phyloP scores from a whole-genome alignment of 2,797 vertebrate species.

The Atherinosoma microstoma region DNA sequence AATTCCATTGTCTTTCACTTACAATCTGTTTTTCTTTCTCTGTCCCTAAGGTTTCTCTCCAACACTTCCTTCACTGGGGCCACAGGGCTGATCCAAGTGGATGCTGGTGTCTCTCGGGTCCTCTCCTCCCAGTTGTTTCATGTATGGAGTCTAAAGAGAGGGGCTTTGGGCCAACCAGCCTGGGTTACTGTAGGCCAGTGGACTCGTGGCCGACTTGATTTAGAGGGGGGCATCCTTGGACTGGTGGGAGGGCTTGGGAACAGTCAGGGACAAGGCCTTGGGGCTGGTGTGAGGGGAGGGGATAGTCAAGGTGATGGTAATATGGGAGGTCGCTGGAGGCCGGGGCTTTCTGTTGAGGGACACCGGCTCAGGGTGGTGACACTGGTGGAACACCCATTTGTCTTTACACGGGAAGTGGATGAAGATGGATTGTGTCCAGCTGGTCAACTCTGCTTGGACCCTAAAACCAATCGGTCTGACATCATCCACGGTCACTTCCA shows the following conservation, averaged over 20 bases:
- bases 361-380: slow-evolving; percentile 90
- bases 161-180: slow-evolving; percentile 87
- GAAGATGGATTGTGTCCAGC: slow-evolving; percentile 91
- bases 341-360: slow-evolving; percentile 74
- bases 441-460: slow-evolving; percentile 92
- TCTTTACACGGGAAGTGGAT: slow-evolving; percentile 91
- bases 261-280: slow-evolving; percentile 69
- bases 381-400: slow-evolving; percentile 94
- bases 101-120: slow-evolving; percentile 78
- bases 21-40: slow-evolving; percentile 28
- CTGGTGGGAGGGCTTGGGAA: slow-evolving; percentile 76
- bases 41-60: slow-evolving; percentile 87
- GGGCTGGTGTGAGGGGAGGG: slow-evolving; percentile 76
- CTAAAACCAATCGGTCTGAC: slow-evolving; percentile 86
- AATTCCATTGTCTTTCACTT: slow-evolving; percentile 4
- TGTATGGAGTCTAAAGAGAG: slow-evolving; percentile 91
- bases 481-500: slow-evolving; percentile 86
- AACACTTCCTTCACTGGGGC: slow-evolving; percentile 90
- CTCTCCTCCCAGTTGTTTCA: slow-evolving; percentile 86
- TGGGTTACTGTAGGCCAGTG: slow-evolving; percentile 94
- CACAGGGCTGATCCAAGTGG: slow-evolving; percentile 84
- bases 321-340: slow-evolving; percentile 78
- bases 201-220: slow-evolving; percentile 84
- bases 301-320: slow-evolving; percentile 68
- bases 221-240: slow-evolving; percentile 83